Base-by-base conservation (phyloP, 2,113 vertebrate species). In the Benitochromis conjunctus region DNA sequence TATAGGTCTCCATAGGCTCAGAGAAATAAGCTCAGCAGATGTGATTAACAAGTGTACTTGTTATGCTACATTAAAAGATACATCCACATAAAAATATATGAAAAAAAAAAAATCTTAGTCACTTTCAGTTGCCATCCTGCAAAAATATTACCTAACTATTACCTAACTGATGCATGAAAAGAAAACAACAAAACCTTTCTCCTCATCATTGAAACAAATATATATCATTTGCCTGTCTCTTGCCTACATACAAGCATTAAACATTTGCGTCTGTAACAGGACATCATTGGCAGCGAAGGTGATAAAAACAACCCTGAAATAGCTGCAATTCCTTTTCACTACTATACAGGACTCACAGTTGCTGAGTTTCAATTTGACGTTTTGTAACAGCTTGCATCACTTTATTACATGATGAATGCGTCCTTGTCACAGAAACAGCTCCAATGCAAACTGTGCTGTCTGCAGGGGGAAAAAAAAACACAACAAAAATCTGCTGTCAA, bases 341-440 rank as follows among this genome's bases (percentile, higher is more conserved):
- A 26, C 77, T 54, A 62, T 81, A 82, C 74, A 81, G 62, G 66
- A 76, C 80, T 81, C 88, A 55, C 79, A 84, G 56, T 88, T 4
- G 83, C 85, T 82, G 92, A 90, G 86, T 92, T 94, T 89, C 85
- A 89, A 88, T 92, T 92, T 84, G 82, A 48, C 7, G 46, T 91
- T 91, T 94, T 90, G 81, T 91, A 90, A 83, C 90, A 84, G 88
- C 84, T 84, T 92, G 84, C 90, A 92, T 96, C 92, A 92, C 89
- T 94, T 93, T 89, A 95, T 93, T 92, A 87, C 83, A 93, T 96
- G 94, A 96, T 96, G 80, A 95, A 96, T 96, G 95, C 88, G 62
- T 83, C 86, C 87, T 90, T 94, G 92, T 95, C 94, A 92, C 83
- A 90, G 86, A 79, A 81, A 29, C 85, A 86, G 84, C 91, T 92